phyloP scores from a whole-genome alignment of 2,113 vertebrate genomes.

The Phaetusa simplex region DNA sequence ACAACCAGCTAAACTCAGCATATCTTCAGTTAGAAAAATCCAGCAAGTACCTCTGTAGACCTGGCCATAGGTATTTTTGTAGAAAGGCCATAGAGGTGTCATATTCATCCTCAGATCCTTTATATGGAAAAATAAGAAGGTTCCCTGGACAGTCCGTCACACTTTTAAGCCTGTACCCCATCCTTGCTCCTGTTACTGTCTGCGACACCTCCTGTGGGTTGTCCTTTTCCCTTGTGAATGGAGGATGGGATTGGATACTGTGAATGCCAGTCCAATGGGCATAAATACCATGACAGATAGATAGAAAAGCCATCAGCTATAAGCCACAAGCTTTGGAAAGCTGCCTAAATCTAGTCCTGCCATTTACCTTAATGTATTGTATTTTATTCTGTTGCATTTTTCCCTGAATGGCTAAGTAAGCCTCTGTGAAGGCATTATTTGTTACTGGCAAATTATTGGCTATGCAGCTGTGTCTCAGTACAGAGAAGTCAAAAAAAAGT shows the following conservation, averaged over 20 bases:
- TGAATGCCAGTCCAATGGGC: neutral
- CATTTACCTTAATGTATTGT: neutral
- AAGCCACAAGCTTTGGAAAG: neutral
- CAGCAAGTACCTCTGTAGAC: neutral
- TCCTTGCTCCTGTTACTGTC: neutral
- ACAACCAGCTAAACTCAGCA: neutral
- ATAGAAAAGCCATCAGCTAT: neutral
- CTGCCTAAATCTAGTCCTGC: neutral
- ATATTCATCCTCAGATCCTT: neutral
- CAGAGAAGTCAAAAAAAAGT: neutral
- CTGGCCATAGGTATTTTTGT: neutral
- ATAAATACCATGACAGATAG: neutral
- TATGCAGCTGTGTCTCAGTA: neutral
- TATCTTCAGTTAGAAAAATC: neutral
- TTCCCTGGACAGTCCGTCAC: neutral
- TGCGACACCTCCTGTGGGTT: neutral
- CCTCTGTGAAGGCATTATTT: neutral
- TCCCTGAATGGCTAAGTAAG: neutral
- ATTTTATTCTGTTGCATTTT: constrained; percentile 20
- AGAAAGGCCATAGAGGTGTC: neutral
- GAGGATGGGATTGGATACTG: neutral
- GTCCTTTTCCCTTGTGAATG: neutral
- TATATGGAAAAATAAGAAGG: neutral
- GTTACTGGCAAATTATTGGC: neutral
- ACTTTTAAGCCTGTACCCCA: neutral